A percentile compares a stretch with the other conserved stretches of the same genome.
phyloP scores from a whole-genome alignment of 2,797 vertebrate genomes.

The Sebastiscus albofasciatus region DNA sequence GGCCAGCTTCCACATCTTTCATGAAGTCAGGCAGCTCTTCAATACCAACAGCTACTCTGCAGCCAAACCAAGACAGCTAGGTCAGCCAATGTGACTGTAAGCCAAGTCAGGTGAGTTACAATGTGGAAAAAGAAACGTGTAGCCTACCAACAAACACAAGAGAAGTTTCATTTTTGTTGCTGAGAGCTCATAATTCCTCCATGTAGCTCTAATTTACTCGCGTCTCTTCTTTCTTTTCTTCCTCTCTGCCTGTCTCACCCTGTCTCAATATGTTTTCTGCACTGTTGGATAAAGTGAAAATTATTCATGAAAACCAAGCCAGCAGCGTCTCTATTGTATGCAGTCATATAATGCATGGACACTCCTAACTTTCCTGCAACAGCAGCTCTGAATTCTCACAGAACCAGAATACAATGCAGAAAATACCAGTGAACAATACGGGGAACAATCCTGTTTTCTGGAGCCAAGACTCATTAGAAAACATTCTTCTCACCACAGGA shows the following conservation, averaged over 20 bases:
- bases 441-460: background rate
- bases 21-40: slow-evolving; percentile 39
- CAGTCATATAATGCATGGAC: slow-evolving; percentile 32
- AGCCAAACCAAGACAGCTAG: slow-evolving; percentile 26
- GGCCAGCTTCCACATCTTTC: background rate
- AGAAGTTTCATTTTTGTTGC: background rate
- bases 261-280: slow-evolving; percentile 38
- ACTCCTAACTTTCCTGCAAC: slow-evolving; percentile 22
- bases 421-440: slow-evolving; percentile 7
- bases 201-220: background rate
- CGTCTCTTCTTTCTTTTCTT: slow-evolving; percentile 11
- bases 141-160: background rate
- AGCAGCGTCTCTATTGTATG: slow-evolving; percentile 30
- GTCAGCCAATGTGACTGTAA: slow-evolving; percentile 23
- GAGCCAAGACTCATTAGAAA: background rate
- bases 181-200: slow-evolving; percentile 7
- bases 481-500: background rate
- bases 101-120: slow-evolving; percentile 1
- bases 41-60: slow-evolving; percentile 25
- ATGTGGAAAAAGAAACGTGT: background rate
- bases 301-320: slow-evolving; percentile 62
- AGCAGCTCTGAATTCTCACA: slow-evolving; percentile 30
- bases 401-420: slow-evolving; percentile 12
- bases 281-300: slow-evolving; percentile 47
- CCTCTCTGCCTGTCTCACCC: background rate